Conservation (phyloP, 2,888 invertebrate genomes). For the Drosophila buzzatii region DNA sequence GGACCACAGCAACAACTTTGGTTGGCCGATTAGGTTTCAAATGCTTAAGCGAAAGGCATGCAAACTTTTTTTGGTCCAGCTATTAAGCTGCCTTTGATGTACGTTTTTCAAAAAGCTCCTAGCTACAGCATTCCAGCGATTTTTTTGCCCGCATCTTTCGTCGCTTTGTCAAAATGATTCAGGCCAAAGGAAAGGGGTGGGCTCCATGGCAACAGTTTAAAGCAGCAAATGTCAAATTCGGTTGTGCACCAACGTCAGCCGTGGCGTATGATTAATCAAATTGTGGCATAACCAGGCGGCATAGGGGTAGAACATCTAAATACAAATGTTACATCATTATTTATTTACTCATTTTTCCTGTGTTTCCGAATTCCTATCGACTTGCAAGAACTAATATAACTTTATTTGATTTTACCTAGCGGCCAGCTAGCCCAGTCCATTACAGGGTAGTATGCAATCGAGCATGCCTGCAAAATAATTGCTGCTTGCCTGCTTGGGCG, state of each 20-base stretch:
- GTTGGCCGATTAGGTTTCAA: constrained; percentile 1
- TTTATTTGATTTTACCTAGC: neutral
- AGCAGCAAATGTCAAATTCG: constrained; percentile 11
- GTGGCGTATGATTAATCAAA: constrained; percentile 64
- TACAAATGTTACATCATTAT: constrained; percentile 28
- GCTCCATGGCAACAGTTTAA: constrained; percentile 49
- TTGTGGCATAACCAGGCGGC: neutral
- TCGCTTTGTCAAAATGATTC: constrained; percentile 1
- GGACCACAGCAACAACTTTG: neutral
- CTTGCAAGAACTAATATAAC: neutral
- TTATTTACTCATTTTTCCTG: constrained; percentile 39
- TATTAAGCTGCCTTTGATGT: constrained; percentile 49
- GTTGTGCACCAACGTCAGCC: constrained; percentile 23
- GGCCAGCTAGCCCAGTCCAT: neutral
- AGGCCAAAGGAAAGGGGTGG: neutral
- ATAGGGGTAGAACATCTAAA: neutral
- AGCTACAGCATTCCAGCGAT: constrained; percentile 31
- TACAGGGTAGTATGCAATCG: constrained; percentile 16
- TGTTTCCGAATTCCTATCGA: neutral
- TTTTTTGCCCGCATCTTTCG: constrained; percentile 5
- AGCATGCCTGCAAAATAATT: neutral
- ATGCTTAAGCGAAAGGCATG: constrained; percentile 22
- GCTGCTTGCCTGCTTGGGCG: neutral
- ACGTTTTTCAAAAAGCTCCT: constrained; percentile 13
- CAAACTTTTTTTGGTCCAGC: constrained; percentile 9